Conservation (phyloP, 2,888 invertebrate species). For the Eurytoma californica region DNA sequence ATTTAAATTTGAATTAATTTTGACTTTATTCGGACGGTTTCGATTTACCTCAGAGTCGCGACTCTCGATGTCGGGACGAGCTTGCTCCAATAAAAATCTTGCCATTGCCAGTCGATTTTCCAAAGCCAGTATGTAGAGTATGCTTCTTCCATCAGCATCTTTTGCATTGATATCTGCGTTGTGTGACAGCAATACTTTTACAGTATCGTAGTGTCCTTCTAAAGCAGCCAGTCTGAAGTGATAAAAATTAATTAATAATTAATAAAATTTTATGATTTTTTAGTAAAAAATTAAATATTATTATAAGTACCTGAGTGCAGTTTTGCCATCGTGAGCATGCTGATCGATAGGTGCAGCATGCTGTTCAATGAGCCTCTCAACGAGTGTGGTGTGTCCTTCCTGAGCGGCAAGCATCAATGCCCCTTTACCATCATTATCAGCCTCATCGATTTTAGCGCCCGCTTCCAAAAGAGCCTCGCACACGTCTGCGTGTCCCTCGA, state of each 20-base stretch:
- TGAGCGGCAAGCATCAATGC: conserved; percentile 92
- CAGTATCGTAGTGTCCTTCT: conserved; percentile 89
- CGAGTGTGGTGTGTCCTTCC: conserved; percentile 86
- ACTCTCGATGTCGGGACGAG: conserved; percentile 88
- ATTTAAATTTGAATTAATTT: too few species aligned
- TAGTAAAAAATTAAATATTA: not conserved
- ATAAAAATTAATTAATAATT: conserved; percentile 10
- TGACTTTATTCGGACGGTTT: not conserved
- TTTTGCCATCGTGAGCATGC: conserved; percentile 92
- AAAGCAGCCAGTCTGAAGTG: conserved; percentile 83
- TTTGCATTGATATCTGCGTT: conserved; percentile 91
- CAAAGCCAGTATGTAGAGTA: conserved; percentile 92
- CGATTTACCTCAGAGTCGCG: conserved; percentile 86
- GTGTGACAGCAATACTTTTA: conserved; percentile 81
- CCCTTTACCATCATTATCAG: conserved; percentile 93
- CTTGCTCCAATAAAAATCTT: conserved; percentile 85
- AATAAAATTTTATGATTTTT: conserved; percentile 4
- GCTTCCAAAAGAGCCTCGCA: conserved; percentile 89
- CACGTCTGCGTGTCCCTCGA: conserved; percentile 92
- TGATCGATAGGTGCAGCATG: conserved; percentile 89
- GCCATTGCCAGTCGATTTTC: conserved; percentile 92
- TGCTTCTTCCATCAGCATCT: conserved; percentile 94
- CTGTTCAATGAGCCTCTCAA: conserved; percentile 83
- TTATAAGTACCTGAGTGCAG: conserved; percentile 82
- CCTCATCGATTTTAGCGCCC: conserved; percentile 91